Evolutionary conservation across 53 echinoderm and acorn worm genomes (phyloP).

Genomic region (Hippasteria phrygiana): DNA sequence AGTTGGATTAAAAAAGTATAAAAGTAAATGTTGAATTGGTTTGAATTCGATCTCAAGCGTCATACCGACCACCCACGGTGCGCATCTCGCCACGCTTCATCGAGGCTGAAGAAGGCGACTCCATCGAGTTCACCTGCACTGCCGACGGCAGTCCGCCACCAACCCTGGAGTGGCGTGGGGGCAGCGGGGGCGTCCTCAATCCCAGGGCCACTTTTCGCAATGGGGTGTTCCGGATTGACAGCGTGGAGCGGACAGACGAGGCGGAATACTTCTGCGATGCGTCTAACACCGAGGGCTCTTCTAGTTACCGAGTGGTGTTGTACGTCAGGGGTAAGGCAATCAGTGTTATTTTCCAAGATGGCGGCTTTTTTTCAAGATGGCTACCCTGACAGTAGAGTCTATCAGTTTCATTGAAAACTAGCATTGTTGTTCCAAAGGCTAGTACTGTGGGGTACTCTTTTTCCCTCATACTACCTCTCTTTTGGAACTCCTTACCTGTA

Average conservation of each 20-base stretch:
- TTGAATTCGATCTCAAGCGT: slow-evolving; percentile 50
- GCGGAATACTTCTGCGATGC: slow-evolving; percentile 95
- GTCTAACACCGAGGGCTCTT: slow-evolving; percentile 77
- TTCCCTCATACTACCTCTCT: no score
- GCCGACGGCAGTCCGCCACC: slow-evolving; percentile 86
- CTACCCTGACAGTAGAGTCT: no score
- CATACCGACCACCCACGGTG: slow-evolving; percentile 65
- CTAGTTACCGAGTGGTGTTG: slow-evolving; percentile 75
- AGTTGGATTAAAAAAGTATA: no score
- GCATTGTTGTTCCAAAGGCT: no score
- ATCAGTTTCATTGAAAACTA: no score
- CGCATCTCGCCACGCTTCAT: slow-evolving; percentile 84
- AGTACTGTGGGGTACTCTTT: no score
- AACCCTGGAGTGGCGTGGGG: slow-evolving; percentile 80
- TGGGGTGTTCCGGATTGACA: slow-evolving; percentile 84
- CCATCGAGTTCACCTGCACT: slow-evolving; percentile 80
- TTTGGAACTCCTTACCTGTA: no score
- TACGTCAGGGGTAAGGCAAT: slow-evolving; percentile 89
- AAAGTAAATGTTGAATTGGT: no score
- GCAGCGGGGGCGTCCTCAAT: slow-evolving; percentile 73
- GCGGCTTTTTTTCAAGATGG: no score
- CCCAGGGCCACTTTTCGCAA: slow-evolving; percentile 66
- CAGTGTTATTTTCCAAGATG: no score
- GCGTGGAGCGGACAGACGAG: slow-evolving; percentile 74
- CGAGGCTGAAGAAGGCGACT: slow-evolving; percentile 83